A percentile compares a stretch with the other conserved stretches of the same genome.
Conservation (phyloP, 2,113 vertebrate genomes). For the Strix aluco region DNA sequence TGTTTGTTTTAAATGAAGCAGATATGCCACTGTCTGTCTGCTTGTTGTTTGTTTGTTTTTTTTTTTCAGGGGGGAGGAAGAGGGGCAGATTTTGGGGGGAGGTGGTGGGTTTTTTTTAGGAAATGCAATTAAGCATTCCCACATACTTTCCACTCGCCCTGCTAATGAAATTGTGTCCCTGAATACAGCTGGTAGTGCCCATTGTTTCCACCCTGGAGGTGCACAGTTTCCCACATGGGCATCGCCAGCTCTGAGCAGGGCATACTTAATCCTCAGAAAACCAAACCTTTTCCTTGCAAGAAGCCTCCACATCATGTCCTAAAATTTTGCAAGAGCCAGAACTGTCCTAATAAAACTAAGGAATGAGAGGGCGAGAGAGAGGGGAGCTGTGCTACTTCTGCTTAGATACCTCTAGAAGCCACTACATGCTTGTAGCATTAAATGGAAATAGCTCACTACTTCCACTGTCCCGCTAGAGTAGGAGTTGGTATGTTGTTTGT, state of each 20-base stretch:
- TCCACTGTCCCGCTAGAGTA: not conserved
- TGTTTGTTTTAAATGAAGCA: not conserved
- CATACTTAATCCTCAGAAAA: not conserved
- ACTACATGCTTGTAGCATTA: not conserved
- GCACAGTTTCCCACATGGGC: not conserved
- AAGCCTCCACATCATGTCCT: not conserved
- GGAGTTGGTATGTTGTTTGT: slow-evolving; percentile 66
- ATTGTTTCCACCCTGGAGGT: not conserved
- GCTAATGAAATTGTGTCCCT: not conserved
- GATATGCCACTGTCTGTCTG: not conserved
- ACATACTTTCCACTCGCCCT: not conserved
- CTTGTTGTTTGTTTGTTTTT: not conserved
- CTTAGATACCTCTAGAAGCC: not conserved
- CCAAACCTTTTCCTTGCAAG: not conserved
- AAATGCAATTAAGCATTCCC: not conserved
- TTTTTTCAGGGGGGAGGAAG: not conserved
- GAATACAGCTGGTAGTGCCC: not conserved
- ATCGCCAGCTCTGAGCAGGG: not conserved
- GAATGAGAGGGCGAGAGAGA: not conserved
- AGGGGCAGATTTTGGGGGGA: not conserved
- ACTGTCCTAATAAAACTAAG: not conserved
- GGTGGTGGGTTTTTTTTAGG: not conserved
- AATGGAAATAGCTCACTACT: slow-evolving; percentile 26
- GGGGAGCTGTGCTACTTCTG: not conserved
- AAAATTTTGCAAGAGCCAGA: not conserved